Conservation (phyloP, 1,140 invertebrate genomes). For the Sitodiplosis mosellana region DNA sequence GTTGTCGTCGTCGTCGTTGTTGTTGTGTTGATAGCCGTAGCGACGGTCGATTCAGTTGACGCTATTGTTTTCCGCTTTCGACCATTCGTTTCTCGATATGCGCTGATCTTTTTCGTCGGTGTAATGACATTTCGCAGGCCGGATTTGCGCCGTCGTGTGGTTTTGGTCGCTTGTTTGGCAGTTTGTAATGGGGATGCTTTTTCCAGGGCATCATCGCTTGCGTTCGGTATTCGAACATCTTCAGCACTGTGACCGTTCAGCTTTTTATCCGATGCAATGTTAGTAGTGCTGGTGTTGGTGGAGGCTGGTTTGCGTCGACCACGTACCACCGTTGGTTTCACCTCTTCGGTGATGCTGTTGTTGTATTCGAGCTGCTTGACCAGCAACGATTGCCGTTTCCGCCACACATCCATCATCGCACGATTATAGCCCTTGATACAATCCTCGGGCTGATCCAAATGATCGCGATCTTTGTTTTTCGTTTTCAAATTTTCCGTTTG, state of each 20-base stretch:
- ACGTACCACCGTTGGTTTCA: background rate
- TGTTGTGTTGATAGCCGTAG: too few species aligned
- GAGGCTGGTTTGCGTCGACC: too few species aligned
- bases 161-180: background rate
- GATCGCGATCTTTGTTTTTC: background rate
- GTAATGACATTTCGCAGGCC: constrained; percentile 1
- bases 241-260: background rate
- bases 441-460: background rate
- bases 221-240: too few species aligned
- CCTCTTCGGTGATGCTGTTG: background rate
- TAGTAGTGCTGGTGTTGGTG: too few species aligned
- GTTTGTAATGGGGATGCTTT: background rate
- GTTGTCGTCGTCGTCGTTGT: too few species aligned
- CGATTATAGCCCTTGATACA: constrained; percentile 4
- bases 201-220: too few species aligned
- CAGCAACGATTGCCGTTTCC: constrained; percentile 1
- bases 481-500: constrained; percentile 12
- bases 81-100: background rate
- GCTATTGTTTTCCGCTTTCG: too few species aligned
- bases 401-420: constrained; percentile 3
- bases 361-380: background rate
- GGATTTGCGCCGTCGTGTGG: background rate
- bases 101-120: background rate
- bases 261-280: background rate
- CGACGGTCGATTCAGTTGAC: too few species aligned